A percentile compares a stretch with the other conserved stretches of the same genome.
These are phyloP conservation scores for Hapalemur alaotrensis DNA, from an alignment of 2,797 vertebrate genomes.

Conservation along the genomic window DNA sequence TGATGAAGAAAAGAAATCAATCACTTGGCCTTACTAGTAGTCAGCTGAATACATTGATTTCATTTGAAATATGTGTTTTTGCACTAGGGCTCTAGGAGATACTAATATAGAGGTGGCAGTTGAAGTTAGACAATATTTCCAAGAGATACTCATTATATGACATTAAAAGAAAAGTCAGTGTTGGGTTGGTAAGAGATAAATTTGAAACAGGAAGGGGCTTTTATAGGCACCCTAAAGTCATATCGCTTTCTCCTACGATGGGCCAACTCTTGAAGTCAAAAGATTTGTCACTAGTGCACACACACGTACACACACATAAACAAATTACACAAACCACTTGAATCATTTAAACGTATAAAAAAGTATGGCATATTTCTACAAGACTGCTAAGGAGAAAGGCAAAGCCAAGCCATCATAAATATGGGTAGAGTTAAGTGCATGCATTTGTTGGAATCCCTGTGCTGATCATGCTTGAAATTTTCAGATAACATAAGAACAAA, in stretches of 20 bases:
- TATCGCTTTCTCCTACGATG: not conserved
- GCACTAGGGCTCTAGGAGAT: not conserved
- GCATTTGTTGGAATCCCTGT: not conserved
- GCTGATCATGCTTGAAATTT: not conserved
- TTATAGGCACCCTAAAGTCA: not conserved
- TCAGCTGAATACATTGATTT: not conserved
- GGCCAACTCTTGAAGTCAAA: not conserved
- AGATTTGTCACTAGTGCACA: not conserved
- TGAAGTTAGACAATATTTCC: slow-evolving; percentile 16
- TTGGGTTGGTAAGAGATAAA: not conserved
- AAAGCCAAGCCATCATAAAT: not conserved
- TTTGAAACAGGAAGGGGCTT: not conserved
- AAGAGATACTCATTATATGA: not conserved
- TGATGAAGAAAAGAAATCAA: slow-evolving; percentile 25
- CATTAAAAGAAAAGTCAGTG: not conserved
- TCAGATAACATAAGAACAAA: not conserved
- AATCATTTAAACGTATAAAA: not conserved
- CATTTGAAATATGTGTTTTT: not conserved
- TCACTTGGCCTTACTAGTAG: not conserved
- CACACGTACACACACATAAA: not conserved
- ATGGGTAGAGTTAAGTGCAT: not conserved
- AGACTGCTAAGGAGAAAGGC: not conserved
- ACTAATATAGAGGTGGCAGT: not conserved
- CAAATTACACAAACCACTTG: not conserved
- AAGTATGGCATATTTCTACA: not conserved